These are phyloP conservation scores for Brienomyrus brachyistius DNA, from an alignment of 2,113 vertebrate genomes.

Conservation along the genomic window DNA sequence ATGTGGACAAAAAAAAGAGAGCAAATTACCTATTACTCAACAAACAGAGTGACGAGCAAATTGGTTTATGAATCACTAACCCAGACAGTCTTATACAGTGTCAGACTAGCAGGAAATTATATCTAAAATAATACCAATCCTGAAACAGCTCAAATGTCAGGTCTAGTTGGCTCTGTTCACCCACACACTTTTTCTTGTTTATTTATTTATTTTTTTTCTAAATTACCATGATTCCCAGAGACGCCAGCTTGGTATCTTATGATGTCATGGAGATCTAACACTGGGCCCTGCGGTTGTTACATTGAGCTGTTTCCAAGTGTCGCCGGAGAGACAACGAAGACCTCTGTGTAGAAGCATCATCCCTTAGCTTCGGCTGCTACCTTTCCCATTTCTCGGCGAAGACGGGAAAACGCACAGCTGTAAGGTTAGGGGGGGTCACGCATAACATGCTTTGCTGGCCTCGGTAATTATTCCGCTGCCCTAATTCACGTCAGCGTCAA, in stretches of 20 bases:
- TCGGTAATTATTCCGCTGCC: neutral
- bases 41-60: neutral
- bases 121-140: neutral
- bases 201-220: neutral
- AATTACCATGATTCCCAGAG: neutral
- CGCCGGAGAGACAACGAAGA: neutral
- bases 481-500: neutral
- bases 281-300: neutral
- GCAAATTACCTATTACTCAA: neutral
- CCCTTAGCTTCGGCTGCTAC: neutral
- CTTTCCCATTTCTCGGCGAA: neutral
- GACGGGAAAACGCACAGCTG: neutral
- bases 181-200: neutral
- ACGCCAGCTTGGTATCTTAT: neutral
- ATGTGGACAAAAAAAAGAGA: neutral
- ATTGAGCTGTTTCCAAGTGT: neutral
- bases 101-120: neutral
- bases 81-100: neutral
- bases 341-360: too few species aligned
- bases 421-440: neutral
- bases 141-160: conserved; percentile 1
- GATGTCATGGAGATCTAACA: neutral
- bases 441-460: neutral
- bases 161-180: neutral
- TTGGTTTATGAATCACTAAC: neutral